Conservation (phyloP, 2,888 invertebrate species). For the Netelia melanura region DNA sequence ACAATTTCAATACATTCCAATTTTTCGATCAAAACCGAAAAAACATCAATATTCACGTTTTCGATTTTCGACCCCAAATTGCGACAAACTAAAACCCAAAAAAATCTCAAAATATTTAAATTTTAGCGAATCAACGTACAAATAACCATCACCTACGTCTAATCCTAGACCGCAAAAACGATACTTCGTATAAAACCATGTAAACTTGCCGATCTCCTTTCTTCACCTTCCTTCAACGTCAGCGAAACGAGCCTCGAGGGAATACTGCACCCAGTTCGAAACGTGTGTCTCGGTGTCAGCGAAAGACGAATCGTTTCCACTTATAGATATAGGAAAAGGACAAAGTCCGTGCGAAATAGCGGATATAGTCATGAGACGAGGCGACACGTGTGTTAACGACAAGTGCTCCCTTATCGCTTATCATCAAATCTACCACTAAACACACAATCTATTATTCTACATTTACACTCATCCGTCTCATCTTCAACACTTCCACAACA, state of each 20-base stretch:
- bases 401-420: constrained; percentile 50
- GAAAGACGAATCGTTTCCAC: constrained; percentile 46
- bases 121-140: too few species aligned
- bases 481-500: not conserved
- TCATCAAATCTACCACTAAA: constrained; percentile 20
- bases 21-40: too few species aligned
- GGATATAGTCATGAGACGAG: not conserved
- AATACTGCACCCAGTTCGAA: not conserved
- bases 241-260: constrained; percentile 19
- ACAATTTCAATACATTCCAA: too few species aligned
- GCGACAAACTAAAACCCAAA: too few species aligned
- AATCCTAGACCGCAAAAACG: not conserved
- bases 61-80: too few species aligned
- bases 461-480: not conserved
- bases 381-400: constrained; percentile 10
- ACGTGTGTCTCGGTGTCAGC: constrained; percentile 29
- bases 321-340: not conserved
- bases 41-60: too few species aligned
- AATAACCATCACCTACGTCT: not conserved
- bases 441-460: not conserved
- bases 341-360: not conserved
- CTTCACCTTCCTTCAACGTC: constrained; percentile 10
- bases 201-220: constrained; percentile 6
- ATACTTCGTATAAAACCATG: not conserved
- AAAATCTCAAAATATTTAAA: too few species aligned